These are phyloP conservation scores for Myopa testacea DNA, from an alignment of 2,888 invertebrate genomes.

Conservation along the genomic window DNA sequence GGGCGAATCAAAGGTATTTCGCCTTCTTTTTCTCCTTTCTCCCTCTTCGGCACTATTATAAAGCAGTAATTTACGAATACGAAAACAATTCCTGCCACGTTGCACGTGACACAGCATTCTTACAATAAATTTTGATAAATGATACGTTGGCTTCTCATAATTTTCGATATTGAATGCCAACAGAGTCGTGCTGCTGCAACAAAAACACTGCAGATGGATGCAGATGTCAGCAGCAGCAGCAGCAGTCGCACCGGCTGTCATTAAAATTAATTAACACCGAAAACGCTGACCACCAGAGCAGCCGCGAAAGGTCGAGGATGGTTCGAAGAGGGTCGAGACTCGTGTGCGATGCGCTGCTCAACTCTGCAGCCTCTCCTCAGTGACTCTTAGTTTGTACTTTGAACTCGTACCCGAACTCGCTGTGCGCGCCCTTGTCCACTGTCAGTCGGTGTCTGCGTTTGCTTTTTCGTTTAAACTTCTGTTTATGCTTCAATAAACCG, in stretches of 20 bases:
- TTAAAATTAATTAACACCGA: slow-evolving; percentile 6
- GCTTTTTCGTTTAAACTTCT: neutral
- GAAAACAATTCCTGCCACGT: neutral
- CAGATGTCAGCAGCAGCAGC: slow-evolving; percentile 1
- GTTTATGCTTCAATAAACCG: neutral
- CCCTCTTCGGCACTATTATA: neutral
- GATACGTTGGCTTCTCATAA: neutral
- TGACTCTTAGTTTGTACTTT: no score
- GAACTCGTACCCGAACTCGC: neutral
- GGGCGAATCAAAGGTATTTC: neutral
- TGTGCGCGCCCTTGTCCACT: no score
- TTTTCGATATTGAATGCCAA: neutral
- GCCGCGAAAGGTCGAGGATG: neutral
- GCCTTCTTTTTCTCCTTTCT: neutral
- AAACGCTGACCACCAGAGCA: neutral
- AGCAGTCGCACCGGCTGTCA: neutral
- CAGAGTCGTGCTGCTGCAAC: neutral
- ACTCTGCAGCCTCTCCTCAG: no score
- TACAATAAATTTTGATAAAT: neutral
- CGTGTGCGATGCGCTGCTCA: neutral
- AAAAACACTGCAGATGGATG: neutral
- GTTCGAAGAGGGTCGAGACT: neutral
- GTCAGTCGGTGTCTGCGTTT: neutral
- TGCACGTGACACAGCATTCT: slow-evolving; percentile 3
- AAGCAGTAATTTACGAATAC: neutral